Evolutionary conservation across 92 coral and sea anemone genomes (phyloP), one percentile per base, ranked within the genome.

Genomic region (Palythoa grandiflora): DNA sequence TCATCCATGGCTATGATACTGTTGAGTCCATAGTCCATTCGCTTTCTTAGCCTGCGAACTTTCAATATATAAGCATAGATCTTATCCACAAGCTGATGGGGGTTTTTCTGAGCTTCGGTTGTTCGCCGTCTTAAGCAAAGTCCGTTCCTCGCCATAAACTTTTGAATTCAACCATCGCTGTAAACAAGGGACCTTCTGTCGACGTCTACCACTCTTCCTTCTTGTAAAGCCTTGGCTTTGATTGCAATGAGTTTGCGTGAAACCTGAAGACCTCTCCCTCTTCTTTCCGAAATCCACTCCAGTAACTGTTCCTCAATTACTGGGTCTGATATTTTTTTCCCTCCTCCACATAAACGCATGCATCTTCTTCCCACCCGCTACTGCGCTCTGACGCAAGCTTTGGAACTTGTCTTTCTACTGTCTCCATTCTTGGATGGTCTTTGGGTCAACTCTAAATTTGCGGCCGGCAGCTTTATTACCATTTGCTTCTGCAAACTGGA

Each of bases 61-160:
- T 90, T 80, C 88, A 90, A 53, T 38, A 87, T 87, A 75, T 81
- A 87, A 13, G 88, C 83, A 63, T 77, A 80, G 9, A 77, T 71
- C 84, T 60, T 84, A 47, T 84, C 92, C 63, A 84, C 68, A 54
- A 75, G 83, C 65, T 89, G 89, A 36, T 78, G 75, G 37, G 80
- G 92, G n/a, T 74, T 79, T 38, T 90, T 70, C 68, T 80, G 87
- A 13, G 87, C 90, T 59, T 87, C 75, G 28, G 89, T 90, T 77
- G 89, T 90, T 59, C 68, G 85, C 36, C 89, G 85, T 78, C 89
- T 77, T 9, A 89, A 52, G 39, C 89, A 21, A 70, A 90, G 60
- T 20, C 88, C 87, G 59, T 86, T 90, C 36, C 93, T 78, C 21
- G 53, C 60, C 90, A 90, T 86, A 44, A 90, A 90, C 66, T 87